Base-by-base conservation (phyloP, 1,140 invertebrate genomes). In the Proales similis region DNA sequence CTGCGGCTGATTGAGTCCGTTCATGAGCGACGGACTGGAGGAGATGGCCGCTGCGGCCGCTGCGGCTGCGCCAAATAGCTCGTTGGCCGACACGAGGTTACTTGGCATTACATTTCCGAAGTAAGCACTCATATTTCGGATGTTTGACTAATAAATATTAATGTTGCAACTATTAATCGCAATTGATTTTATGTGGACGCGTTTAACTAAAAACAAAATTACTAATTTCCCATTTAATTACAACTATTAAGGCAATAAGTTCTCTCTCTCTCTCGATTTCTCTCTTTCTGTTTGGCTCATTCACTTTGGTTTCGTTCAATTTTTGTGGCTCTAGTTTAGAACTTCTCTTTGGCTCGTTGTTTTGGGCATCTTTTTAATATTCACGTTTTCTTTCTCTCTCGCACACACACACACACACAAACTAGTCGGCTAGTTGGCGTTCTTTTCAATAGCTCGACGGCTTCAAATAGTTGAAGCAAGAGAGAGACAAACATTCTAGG, bases 41-140 rank as follows among this genome's bases (percentile, higher is more conserved):
- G 48, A 53, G 26, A 57, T 57, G 20, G 51, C 51, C 5, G 51
- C 33, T 14, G 51, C 33, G n/a, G 51, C 51, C 2, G 32, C 51
- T 57, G 51, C 51, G 9, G 51, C 51, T 6, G 51, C 51, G 33
- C 51, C 51, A 11, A 57, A 57, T 26, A 57, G 27, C 9, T 57
- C 51, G 32, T 57, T 57, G 3, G 43, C 51, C 51, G 48, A 53
- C 14, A 53, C 48, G 26, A 53, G 27, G 26, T 53, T 53, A 38
- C 42, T 53, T 38, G 48, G 30, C 48, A 57, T 57, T 14, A 57
- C 51, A 42, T 57, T 57, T 42, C 51, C 51, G 45, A 57, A 57
- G 29, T 57, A 57, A 42, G 27, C 45, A 9, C 36, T 57, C 51
- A 57, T 57, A 36, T 36, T 36, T 36, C 9, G 14, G 14, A 36